Evolutionary conservation across 2,113 vertebrate species (phyloP).

Genomic region (Xiphophorus couchianus): DNA sequence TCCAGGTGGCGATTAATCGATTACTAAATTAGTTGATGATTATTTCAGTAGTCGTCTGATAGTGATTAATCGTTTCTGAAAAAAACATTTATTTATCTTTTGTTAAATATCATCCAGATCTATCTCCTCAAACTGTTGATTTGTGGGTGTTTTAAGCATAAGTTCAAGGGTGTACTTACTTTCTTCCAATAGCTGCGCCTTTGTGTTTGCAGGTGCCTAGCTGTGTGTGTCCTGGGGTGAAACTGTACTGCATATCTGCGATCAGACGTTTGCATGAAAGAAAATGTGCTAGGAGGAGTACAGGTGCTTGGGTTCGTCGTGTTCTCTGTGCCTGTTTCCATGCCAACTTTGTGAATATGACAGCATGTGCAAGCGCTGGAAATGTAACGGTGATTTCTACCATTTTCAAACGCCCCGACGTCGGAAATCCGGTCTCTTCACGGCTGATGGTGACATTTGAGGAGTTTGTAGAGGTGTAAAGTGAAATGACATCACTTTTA

Average conservation of each 20-base stretch:
- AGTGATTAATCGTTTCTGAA: too few relatives aligned
- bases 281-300: conserved; percentile 31
- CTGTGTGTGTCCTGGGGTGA: not conserved
- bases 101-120: too few relatives aligned
- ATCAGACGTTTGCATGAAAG: conserved; percentile 23
- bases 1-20: too few relatives aligned
- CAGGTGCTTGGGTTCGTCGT: conserved; percentile 61
- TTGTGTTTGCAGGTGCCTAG: not conserved
- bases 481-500: not conserved
- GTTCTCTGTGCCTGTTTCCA: conserved; percentile 68
- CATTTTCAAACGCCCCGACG: not conserved
- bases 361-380: conserved; percentile 29
- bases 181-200: not conserved
- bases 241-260: not conserved
- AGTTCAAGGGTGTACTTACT: not conserved
- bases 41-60: too few relatives aligned
- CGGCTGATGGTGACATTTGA: not conserved
- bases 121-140: too few relatives aligned
- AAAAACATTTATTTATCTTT: too few relatives aligned
- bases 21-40: too few relatives aligned
- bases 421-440: conserved; percentile 12
- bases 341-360: conserved; percentile 63
- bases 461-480: not conserved
- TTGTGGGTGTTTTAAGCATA: too few relatives aligned
- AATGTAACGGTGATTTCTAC: conserved; percentile 37